These are phyloP conservation scores for Sinella curviseta DNA, from an alignment of 1,140 invertebrate species.

Conservation along the genomic window DNA sequence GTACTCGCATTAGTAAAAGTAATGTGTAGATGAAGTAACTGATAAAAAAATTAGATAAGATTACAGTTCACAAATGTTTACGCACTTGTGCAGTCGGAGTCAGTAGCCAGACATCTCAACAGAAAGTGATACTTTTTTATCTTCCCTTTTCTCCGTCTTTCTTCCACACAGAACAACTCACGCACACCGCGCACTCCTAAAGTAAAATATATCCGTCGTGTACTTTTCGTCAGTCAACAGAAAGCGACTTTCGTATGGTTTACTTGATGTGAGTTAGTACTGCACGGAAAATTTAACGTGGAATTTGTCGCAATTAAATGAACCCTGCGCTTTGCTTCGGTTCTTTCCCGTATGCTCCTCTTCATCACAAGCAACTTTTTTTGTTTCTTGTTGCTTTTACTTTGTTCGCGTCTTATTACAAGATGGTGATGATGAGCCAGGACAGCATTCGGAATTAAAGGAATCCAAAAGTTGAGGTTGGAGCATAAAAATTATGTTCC, in stretches of 20 bases:
- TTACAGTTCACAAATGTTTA: not conserved
- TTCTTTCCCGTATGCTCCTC: not conserved
- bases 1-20: not conserved
- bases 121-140: not conserved
- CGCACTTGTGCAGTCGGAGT: no score
- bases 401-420: not conserved
- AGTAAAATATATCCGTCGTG: not conserved
- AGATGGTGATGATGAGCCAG: not conserved
- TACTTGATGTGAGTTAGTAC: slow-evolving; percentile 29
- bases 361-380: not conserved
- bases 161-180: not conserved
- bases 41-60: slow-evolving; percentile 18
- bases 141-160: not conserved
- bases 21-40: slow-evolving; percentile 1
- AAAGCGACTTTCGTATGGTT: not conserved
- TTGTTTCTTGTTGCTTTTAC: not conserved
- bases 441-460: no score
- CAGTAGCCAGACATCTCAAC: no score
- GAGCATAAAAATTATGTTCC: not conserved
- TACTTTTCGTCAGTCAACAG: not conserved
- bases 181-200: not conserved
- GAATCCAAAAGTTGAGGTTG: no score
- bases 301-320: slow-evolving; percentile 44
- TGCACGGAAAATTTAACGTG: slow-evolving; percentile 42
- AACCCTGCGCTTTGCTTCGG: not conserved